Base-by-base conservation (phyloP, 2,888 invertebrate species). In the Fabriciana adippe region DNA sequence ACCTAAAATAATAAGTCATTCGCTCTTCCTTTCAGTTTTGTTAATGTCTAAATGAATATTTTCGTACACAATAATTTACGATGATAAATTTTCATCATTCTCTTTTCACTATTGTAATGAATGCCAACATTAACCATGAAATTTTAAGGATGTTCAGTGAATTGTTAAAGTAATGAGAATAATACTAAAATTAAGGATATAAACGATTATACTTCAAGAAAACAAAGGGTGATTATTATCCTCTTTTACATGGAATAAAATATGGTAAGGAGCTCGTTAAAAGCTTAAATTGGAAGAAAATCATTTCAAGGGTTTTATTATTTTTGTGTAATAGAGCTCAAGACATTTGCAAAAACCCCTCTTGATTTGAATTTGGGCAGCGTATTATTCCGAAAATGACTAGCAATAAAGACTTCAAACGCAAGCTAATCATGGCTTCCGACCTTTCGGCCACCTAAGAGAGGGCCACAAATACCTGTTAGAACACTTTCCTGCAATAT, bases 401-500 rank as follows among this genome's bases (percentile, higher is more conserved):
- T 85, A 85, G 85, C 87, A 81, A 89, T 90, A 91, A 90, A 89
- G 89, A 90, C 89, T 86, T 90, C 89, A 90, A 90, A 89, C 88
- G 90, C 86, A 84, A 84, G 85, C 90, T 91, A 91, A 91, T 91
- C 90, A 89, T 81, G 85, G 85, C 89, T 90, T 90, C 89, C 90
- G 90, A 89, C 91, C 91, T 89, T 89, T 86, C 76, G 83, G 80
- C 76, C 78, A 79, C 79, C 83, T 79, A 85, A 85, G 84, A 84
- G 86, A 82, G 84, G 77, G 79, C 57, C 45, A 76, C 82, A 81
- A 87, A 86, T 86, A 85, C 83, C 82, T 84, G 80, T 79, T 79
- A 79, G 84, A 86, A 85, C 81, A 83, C 45, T 45, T 45, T 15
- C 41, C 15, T 45, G 21, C 21, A 21, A 45, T 47, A 6, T 31